phyloP scores from a whole-genome alignment of 2,888 invertebrate genomes.

The Mesopsocus fuscifrons region DNA sequence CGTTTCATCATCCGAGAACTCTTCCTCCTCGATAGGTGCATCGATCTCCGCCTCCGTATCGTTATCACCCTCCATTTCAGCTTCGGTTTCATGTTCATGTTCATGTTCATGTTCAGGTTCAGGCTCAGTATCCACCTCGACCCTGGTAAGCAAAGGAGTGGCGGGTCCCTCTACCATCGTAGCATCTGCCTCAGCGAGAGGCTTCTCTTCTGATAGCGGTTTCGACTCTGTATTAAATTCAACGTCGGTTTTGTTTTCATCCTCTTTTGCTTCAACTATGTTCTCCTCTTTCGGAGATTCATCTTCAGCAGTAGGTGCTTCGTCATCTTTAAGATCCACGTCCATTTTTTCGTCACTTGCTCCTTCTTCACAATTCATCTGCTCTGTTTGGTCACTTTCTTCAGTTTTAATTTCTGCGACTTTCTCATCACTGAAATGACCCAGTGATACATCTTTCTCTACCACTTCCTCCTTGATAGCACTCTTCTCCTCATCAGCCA shows the following conservation, averaged over 20 bases:
- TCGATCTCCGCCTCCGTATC: slow-evolving; percentile 17
- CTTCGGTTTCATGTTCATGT: slow-evolving; percentile 15
- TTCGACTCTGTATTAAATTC: too few species aligned
- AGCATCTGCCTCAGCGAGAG: too few species aligned
- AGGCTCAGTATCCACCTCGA: too few species aligned
- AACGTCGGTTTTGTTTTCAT: slow-evolving; percentile 2
- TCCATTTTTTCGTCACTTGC: slow-evolving; percentile 19
- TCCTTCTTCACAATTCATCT: slow-evolving; percentile 18
- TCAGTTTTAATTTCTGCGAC: slow-evolving; percentile 22
- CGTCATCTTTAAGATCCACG: too few species aligned
- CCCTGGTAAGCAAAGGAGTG: too few species aligned
- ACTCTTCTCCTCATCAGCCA: slow-evolving; percentile 20
- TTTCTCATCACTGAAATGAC: too few species aligned
- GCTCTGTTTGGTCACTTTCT: slow-evolving; percentile 21
- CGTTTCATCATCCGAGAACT: slow-evolving; percentile 12
- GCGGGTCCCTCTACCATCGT: too few species aligned
- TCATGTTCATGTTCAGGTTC: slow-evolving; percentile 11
- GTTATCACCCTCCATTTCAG: slow-evolving; percentile 15
- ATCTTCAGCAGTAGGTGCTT: slow-evolving; percentile 15
- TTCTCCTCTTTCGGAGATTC: slow-evolving; percentile 14
- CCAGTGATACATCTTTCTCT: too few species aligned
- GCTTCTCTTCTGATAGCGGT: too few species aligned
- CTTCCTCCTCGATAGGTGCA: slow-evolving; percentile 14
- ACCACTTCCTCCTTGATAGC: slow-evolving; percentile 18
- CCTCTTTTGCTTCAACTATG: slow-evolving; percentile 12